Evolutionary conservation across 2,113 vertebrate genomes (phyloP).

Genomic region (Illadopsis cleaveri): DNA sequence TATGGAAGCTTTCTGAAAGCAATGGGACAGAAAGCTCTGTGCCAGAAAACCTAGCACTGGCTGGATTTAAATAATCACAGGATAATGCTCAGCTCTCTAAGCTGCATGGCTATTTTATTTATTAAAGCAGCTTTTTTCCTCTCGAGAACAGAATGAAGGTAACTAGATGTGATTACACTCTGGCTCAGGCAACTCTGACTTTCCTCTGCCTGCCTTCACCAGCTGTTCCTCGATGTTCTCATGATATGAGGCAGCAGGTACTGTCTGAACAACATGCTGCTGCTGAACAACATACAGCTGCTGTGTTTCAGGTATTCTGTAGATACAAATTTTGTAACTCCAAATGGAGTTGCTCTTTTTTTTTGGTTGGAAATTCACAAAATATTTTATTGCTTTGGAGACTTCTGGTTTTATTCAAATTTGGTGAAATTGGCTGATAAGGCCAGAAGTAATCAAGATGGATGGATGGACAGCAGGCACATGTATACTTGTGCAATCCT

Average conservation of each 20-base stretch:
- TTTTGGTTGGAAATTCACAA: not conserved
- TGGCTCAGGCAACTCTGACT: not conserved
- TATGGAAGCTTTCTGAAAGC: not conserved
- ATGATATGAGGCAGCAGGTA: not conserved
- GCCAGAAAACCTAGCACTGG: not conserved
- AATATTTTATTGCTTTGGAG: not conserved
- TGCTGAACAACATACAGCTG: not conserved
- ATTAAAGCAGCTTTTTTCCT: not conserved
- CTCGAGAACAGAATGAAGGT: not conserved
- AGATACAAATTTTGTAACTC: not conserved
- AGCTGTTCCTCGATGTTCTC: not conserved
- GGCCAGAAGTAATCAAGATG: not conserved
- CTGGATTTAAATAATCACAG: slow-evolving; percentile 14
- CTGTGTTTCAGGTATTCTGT: not conserved
- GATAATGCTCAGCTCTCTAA: not conserved
- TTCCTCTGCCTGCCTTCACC: not conserved
- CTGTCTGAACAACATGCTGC: not conserved
- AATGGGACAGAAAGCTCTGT: not conserved
- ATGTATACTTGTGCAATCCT: not conserved
- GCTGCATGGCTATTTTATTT: not conserved
- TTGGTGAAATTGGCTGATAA: not conserved
- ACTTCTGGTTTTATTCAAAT: not conserved
- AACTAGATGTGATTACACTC: not conserved
- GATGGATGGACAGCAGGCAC: not conserved
- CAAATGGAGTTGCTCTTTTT: not conserved